Base-by-base conservation (phyloP, 2,797 vertebrate species). In the Anolis apletophallus region DNA sequence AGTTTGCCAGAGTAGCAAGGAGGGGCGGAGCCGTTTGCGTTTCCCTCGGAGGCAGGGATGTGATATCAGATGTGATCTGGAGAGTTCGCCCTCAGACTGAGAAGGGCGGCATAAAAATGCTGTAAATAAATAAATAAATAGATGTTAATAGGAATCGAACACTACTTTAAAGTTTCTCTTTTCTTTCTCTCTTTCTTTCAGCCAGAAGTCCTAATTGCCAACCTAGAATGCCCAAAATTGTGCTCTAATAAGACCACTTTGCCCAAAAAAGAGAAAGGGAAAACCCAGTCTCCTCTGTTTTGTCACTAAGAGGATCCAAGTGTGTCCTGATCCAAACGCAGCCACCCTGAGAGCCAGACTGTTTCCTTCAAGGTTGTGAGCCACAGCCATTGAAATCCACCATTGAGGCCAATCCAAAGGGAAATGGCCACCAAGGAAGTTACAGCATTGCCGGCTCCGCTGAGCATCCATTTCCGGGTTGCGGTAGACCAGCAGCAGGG, bases 181-280 rank as follows among this genome's bases (percentile, higher is more conserved):
- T 46, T 21, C 36, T 1, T 32, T 10, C 2, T 67, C 2, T 75
- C 19, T 69, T 26, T 85, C 16, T 78, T 69, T 78, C 50, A 75
- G 59, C 29, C 5, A 67, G 19, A 67, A 75, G 54, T 75, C 46
- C 26, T n/a, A 21, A 29, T n/a, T 5, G 6, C 52, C 32, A 23
- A 0, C 3, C 1, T 0, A 34, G 11, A 69, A 26, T 3, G 36
- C 29, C 16, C 14, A 5, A 6, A 16, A 36, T 21, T 54, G 29
- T 19, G 34, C 6, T 26, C 46, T 54, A 36, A 14, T 3, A 46
- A 19, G 17, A 59, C 10, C 10, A 16, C 1, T 76, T 23, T 34
- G 61, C 6, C 0, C 40, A 75, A 50, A 75, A 50, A 61, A 59
- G 36, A 34, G 5, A 14, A 52, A n/a, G 46, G 12, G 69, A 32